These are phyloP conservation scores for Lasioglossum lativentre DNA, from an alignment of 2,888 invertebrate species.

Conservation along the genomic window DNA sequence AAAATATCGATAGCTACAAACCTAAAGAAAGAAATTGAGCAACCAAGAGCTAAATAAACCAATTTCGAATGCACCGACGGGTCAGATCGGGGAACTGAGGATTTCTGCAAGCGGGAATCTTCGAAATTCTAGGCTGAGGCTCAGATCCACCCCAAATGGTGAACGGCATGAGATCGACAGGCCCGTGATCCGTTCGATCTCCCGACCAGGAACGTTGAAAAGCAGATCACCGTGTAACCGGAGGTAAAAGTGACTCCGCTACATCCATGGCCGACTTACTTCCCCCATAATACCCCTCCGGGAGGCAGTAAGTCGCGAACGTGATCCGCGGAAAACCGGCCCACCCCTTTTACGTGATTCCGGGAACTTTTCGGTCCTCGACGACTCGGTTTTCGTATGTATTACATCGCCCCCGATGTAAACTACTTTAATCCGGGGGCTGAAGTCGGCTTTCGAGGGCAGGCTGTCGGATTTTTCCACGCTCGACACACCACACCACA, in stretches of 20 bases:
- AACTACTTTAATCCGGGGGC: constrained; percentile 65
- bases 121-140: not conserved
- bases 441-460: constrained; percentile 29
- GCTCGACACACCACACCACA: constrained; percentile 26
- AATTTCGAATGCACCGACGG: not conserved
- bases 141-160: not conserved
- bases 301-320: constrained; percentile 70
- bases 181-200: not conserved
- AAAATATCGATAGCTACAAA: not conserved
- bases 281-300: constrained; percentile 53
- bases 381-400: constrained; percentile 63
- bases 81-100: too few species aligned
- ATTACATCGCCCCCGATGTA: constrained; percentile 65
- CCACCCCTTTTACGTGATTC: constrained; percentile 59
- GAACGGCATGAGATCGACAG: not conserved
- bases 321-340: constrained; percentile 68
- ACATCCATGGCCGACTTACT: constrained; percentile 45
- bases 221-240: constrained; percentile 30
- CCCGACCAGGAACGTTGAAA: constrained; percentile 16
- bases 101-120: not conserved
- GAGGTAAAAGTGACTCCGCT: constrained; percentile 35
- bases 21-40: not conserved
- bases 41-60: not conserved
- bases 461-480: constrained; percentile 53
- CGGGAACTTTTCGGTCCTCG: constrained; percentile 61